Evolutionary conservation across 2,113 vertebrate genomes (phyloP).

Genomic region (Alectura lathami): DNA sequence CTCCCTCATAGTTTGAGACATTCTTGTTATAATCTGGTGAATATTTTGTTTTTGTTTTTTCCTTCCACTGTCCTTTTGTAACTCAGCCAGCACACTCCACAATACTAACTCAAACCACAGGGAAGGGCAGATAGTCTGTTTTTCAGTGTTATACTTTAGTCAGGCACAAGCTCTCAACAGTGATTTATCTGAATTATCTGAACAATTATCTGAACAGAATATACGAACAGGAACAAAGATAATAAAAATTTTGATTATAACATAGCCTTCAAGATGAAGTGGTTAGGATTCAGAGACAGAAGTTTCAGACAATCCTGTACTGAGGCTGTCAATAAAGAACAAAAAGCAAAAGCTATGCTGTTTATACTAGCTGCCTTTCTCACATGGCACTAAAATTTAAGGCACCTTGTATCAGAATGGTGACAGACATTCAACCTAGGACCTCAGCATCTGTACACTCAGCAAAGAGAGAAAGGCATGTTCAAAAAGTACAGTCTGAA

Average conservation of each 20-base stretch:
- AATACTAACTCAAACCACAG: slow-evolving; percentile 40
- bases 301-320: slow-evolving; percentile 23
- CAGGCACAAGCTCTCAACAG: slow-evolving; percentile 42
- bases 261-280: neutral
- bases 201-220: slow-evolving; percentile 42
- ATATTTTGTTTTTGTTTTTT: slow-evolving; percentile 38
- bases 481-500: neutral
- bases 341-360: neutral
- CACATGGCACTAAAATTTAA: neutral
- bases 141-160: slow-evolving; percentile 45
- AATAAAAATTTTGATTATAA: slow-evolving; percentile 61
- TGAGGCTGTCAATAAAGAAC: neutral
- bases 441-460: neutral
- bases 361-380: neutral
- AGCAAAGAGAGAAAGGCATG: neutral
- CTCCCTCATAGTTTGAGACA: slow-evolving; percentile 44
- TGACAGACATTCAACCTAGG: neutral
- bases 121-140: slow-evolving; percentile 46
- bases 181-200: too few species aligned
- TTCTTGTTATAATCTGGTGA: slow-evolving; percentile 48
- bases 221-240: slow-evolving; percentile 37
- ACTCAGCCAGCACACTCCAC: slow-evolving; percentile 25
- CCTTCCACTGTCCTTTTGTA: slow-evolving; percentile 7
- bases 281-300: slow-evolving; percentile 22
- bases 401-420: neutral